phyloP scores from a whole-genome alignment of 1,140 invertebrate species.

The Batillaria attramentaria region DNA sequence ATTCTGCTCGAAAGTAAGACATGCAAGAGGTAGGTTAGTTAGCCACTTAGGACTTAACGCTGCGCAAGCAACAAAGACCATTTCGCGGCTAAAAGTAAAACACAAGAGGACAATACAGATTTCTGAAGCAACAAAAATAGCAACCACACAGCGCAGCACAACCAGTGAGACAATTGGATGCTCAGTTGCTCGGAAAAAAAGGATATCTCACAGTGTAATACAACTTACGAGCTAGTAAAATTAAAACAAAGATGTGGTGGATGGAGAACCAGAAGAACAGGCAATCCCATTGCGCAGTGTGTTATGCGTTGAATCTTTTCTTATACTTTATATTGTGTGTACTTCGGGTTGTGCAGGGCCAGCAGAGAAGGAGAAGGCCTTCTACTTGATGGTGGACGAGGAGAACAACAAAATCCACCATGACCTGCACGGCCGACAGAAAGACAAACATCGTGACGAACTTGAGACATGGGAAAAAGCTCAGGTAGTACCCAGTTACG shows the following conservation, averaged over 20 bases:
- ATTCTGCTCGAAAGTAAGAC: neutral
- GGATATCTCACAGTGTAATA: neutral
- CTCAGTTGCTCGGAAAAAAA: neutral
- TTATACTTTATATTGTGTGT: neutral
- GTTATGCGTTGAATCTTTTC: neutral
- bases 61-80: too few species aligned
- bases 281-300: neutral
- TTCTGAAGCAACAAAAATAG: too few species aligned
- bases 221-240: neutral
- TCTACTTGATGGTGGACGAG: conserved; percentile 53
- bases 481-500: too few species aligned
- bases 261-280: neutral
- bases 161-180: too few species aligned
- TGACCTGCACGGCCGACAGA: conserved; percentile 41
- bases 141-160: too few species aligned
- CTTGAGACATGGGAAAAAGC: conserved; percentile 58
- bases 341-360: conserved; percentile 47
- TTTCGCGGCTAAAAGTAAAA: too few species aligned
- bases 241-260: neutral
- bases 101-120: too few species aligned
- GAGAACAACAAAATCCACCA: conserved; percentile 57
- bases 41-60: too few species aligned
- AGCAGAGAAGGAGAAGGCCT: conserved; percentile 51
- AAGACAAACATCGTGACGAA: conserved; percentile 40
- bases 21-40: neutral